Evolutionary conservation across 2,888 invertebrate species (phyloP), one percentile per base, ranked within the genome.

Genomic region (Electrophaes corylata): DNA sequence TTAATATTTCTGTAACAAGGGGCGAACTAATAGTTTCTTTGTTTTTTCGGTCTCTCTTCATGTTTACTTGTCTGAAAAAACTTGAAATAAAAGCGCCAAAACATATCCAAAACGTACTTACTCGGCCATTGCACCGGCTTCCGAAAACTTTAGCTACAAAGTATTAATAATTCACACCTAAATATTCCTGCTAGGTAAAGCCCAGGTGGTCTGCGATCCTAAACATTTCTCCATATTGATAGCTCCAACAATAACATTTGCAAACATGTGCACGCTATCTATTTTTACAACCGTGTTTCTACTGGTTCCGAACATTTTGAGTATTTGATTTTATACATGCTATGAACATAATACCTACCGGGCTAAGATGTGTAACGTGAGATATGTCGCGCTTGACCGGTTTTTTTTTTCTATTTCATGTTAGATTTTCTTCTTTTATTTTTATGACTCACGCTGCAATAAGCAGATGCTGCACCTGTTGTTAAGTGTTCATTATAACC

Each of bases 191-290:
- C 35, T 60, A 49, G 50, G 45, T 58, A 62, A 63, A 61, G 51
- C 62, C 64, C 62, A 66, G 66, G 62, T 62, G 66, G 60, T 59
- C 57, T 54, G 60, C 56, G 37, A 64, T 60, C 46, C 58, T 49
- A 43, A 64, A 55, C 58, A 59, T 57, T 57, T 61, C 57, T 57
- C 40, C 55, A 48, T 60, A 47, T 55, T 62, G 65, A 67, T 65
- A 61, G 62, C 59, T 45, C 54, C 57, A 64, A 67, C 67, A 67
- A 65, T 65, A 67, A 65, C 64, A 65, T 64, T 65, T 16, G 62
- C 56, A 44, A 64, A 64, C 62, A 55, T 62, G 61, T 56, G 62
- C 45, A 31, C 14, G 47, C 64, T 62, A 54, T 67, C 59, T 65
- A 65, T 65, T 65, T 64, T 65, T 62, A 65, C 41, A 53, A 40